Conservation (phyloP, 2,888 invertebrate species). For the Cyrtodaria siliqua region DNA sequence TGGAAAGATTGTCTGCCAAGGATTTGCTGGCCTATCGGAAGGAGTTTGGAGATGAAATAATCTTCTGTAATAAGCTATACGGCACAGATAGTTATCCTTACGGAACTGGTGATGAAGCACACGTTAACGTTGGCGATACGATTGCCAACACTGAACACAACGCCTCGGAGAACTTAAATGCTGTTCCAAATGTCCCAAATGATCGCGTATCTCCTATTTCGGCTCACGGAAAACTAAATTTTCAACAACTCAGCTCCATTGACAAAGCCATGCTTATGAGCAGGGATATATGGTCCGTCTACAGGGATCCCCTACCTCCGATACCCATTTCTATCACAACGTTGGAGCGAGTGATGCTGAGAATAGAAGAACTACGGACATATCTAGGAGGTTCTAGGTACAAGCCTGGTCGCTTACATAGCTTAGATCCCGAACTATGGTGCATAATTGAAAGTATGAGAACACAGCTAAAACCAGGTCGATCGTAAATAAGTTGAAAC, state of each 20-base stretch:
- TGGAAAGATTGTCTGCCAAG: neutral
- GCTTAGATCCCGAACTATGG: constrained; percentile 48
- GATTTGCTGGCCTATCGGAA: neutral
- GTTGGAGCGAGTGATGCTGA: constrained; percentile 19
- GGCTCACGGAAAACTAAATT: constrained; percentile 26
- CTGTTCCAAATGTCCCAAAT: too few species aligned
- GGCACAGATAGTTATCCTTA: constrained; percentile 27
- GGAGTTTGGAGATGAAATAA: constrained; percentile 31
- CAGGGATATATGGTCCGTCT: constrained; percentile 46
- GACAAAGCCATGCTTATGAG: constrained; percentile 31
- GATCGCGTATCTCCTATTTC: neutral
- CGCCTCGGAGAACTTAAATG: neutral
- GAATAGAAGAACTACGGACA: constrained; percentile 16
- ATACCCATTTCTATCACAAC: constrained; percentile 28
- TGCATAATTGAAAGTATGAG: constrained; percentile 47
- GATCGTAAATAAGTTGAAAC: too few species aligned
- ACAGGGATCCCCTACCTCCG: constrained; percentile 41
- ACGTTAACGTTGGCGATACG: constrained; percentile 1
- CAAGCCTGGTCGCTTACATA: constrained; percentile 35
- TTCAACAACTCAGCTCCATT: constrained; percentile 9
- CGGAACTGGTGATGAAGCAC: neutral
- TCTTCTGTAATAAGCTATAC: constrained; percentile 36
- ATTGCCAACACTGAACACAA: constrained; percentile 13
- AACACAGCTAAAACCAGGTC: neutral
- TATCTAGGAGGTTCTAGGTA: constrained; percentile 32